phyloP scores from a whole-genome alignment of 2,888 invertebrate species.

The Pecten maximus region DNA sequence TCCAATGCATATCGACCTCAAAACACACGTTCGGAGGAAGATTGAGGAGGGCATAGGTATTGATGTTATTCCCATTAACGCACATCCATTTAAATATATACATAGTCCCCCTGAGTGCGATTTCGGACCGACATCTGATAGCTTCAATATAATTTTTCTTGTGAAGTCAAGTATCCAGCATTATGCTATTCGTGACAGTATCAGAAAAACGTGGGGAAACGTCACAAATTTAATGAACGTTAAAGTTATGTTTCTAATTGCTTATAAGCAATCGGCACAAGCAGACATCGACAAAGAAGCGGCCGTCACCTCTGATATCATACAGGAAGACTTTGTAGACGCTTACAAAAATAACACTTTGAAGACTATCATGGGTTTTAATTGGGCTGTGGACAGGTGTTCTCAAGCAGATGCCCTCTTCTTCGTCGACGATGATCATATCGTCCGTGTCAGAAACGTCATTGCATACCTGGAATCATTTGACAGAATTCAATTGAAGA shows the following conservation, averaged over 20 bases:
- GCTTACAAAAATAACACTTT: slow-evolving; percentile 21
- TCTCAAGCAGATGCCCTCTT: neutral
- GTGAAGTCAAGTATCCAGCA: neutral
- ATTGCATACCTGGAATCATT: neutral
- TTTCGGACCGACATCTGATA: neutral
- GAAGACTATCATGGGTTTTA: neutral
- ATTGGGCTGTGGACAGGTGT: neutral
- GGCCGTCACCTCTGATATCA: neutral
- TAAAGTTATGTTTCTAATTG: neutral
- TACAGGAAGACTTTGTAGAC: neutral
- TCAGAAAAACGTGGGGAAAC: neutral
- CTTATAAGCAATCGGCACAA: neutral
- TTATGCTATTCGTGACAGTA: neutral
- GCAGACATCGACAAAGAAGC: neutral
- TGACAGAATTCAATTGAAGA: neutral
- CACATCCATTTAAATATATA: neutral
- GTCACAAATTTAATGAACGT: neutral
- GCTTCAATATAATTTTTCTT: neutral
- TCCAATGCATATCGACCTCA: slow-evolving; percentile 1
- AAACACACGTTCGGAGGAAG: neutral
- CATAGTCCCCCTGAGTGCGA: neutral
- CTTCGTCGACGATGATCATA: neutral
- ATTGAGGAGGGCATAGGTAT: neutral
- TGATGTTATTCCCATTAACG: neutral
- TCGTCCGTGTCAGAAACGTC: neutral